phyloP scores from a whole-genome alignment of 35 echinoderm and acorn worm species.

The Lytechinus variegatus region DNA sequence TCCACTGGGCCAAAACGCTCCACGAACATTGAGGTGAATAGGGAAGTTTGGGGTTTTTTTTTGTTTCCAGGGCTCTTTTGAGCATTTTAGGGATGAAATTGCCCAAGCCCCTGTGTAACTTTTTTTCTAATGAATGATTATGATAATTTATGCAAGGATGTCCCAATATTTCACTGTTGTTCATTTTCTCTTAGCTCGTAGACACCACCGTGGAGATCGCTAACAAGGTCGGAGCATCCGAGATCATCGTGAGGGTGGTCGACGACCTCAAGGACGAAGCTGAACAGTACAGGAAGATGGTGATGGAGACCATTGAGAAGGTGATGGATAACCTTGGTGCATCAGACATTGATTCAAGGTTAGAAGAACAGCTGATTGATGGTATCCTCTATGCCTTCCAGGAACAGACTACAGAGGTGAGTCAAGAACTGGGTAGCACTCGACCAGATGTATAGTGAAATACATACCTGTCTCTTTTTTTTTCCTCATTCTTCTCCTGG shows the following conservation, averaged over 20 bases:
- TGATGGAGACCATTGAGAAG: constrained; percentile 99
- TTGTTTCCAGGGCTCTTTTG: too few relatives aligned
- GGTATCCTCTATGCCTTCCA: constrained; percentile 99
- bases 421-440: neutral
- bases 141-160: too few relatives aligned
- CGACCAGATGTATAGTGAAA: too few relatives aligned
- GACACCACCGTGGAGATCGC: constrained; percentile 98
- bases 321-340: constrained; percentile 98
- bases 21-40: too few relatives aligned
- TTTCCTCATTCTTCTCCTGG: too few relatives aligned
- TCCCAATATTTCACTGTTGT: neutral
- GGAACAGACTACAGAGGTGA: constrained; percentile 98
- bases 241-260: constrained; percentile 87
- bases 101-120: too few relatives aligned
- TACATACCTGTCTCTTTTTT: too few relatives aligned
- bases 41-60: too few relatives aligned
- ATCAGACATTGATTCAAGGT: constrained; percentile 94
- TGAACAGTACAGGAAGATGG: constrained; percentile 99
- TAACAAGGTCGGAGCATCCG: constrained; percentile 97
- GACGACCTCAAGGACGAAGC: constrained; percentile 99
- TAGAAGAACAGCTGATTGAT: constrained; percentile 99
- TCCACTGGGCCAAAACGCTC: too few relatives aligned
- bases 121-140: too few relatives aligned
- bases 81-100: too few relatives aligned
- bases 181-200: constrained; percentile 69